Evolutionary conservation across 2,113 vertebrate genomes (phyloP), one percentile per base, ranked within the genome.

Genomic region (Ophiodon elongatus): DNA sequence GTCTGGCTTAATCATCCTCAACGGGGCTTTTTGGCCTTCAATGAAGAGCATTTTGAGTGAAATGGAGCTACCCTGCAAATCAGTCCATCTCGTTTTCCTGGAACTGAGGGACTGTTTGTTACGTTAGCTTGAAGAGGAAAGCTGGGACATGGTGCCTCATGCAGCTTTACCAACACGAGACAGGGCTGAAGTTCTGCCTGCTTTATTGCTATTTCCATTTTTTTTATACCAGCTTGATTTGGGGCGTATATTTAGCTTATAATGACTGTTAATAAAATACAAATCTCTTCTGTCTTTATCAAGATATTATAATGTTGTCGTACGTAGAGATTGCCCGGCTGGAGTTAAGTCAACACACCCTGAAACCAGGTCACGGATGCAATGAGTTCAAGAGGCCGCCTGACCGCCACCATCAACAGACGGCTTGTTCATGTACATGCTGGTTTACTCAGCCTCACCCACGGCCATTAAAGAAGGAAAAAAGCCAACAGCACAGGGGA

Each of bases 311-410:
- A 67, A 10, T 19, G 47, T 29, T 70, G 62, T n/a, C 1, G 9
- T 67, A 66, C 10, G 39, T 21, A 31, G 8, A 72, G 33, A 52
- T 21, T 64, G 35, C 29, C 29, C 29, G 23, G 13, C 31, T 37
- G 27, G 41, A 68, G 59, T 56, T 17, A 45, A 59, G 66, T 85
- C 73, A 87, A 85, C 57, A 89, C 79, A 83, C 76, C 3, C 1
- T 75, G 43, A 70, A 79, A 89, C 31, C 67, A 73, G 85, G 76
- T 82, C 76, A 85, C 19, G n/a, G 56, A 79, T 70, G 50, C 56
- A 82, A 3, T 0, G 15, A 27, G 82, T 87, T 82, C 68, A 60
- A 37, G 64, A 70, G 57, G 59, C 66, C 0, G 1, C 35, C 13
- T 25, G 68, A 65, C 68, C 9, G 0, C 56, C 33, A 35, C 69